Percentiles rank a stretch among this genome's conserved stretches.
These are phyloP conservation scores for Eretmochelys imbricata DNA, from an alignment of 2,113 vertebrate species.

Conservation along the genomic window DNA sequence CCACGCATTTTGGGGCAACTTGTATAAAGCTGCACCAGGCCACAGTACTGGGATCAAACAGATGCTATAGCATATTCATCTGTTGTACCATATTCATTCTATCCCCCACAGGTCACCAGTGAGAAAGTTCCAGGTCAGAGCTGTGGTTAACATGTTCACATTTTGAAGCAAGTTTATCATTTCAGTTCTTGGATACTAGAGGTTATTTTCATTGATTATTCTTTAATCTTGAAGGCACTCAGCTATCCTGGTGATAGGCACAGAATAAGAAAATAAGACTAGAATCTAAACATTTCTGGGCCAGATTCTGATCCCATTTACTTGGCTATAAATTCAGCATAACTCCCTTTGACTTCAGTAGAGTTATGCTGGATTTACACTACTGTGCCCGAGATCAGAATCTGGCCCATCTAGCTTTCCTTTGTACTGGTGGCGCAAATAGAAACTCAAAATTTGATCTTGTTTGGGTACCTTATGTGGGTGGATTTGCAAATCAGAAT, in stretches of 20 bases:
- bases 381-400: not conserved
- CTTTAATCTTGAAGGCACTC: not conserved
- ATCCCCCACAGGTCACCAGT: constrained; percentile 20
- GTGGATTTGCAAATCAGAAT: constrained; percentile 59
- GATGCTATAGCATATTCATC: not conserved
- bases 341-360: not conserved
- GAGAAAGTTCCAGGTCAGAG: constrained; percentile 36
- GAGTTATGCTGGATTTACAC: constrained; percentile 2
- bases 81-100: not conserved
- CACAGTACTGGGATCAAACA: not conserved
- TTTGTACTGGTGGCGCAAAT: constrained; percentile 41
- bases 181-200: constrained; percentile 25
- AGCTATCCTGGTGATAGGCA: constrained; percentile 1
- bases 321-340: not conserved
- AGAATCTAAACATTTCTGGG: not conserved
- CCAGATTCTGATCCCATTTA: not conserved
- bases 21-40: not conserved
- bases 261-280: not conserved
- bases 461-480: not conserved
- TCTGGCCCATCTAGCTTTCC: not conserved
- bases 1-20: not conserved
- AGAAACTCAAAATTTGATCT: constrained; percentile 51
- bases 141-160: constrained; percentile 17
- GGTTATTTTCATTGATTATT: constrained; percentile 30
- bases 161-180: constrained; percentile 12